These are phyloP conservation scores for Anoura caudifer DNA, from an alignment of 2,113 vertebrate species.

Conservation along the genomic window DNA sequence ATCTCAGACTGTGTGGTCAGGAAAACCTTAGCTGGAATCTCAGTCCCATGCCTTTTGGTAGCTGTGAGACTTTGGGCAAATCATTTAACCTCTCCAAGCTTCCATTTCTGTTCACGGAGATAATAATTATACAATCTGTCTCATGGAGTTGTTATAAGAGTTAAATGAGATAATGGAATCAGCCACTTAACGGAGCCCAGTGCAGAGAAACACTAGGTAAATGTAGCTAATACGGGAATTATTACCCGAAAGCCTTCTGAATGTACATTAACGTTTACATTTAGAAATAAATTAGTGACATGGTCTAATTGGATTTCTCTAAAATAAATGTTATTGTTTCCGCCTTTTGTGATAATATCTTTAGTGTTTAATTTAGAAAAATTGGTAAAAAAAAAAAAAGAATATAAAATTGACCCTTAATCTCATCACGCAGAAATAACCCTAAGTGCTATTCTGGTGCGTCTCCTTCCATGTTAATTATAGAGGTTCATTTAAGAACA, in stretches of 20 bases:
- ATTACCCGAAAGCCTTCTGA: not conserved
- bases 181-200: not conserved
- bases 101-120: slow-evolving; percentile 10
- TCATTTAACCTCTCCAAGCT: not conserved
- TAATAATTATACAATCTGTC: not conserved
- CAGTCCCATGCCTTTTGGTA: not conserved
- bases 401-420: not conserved
- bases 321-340: not conserved
- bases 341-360: not conserved
- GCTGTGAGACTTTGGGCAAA: not conserved
- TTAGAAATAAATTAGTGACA: not conserved
- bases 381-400: not conserved
- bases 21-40: not conserved
- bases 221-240: not conserved
- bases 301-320: not conserved
- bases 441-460: not conserved
- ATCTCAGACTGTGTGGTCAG: not conserved
- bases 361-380: slow-evolving; percentile 20
- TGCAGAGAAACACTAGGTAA: not conserved
- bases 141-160: not conserved
- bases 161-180: slow-evolving; percentile 33
- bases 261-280: not conserved
- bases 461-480: not conserved
- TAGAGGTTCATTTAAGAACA: not conserved
- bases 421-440: not conserved